A percentile compares a stretch with the other conserved stretches of the same genome.
Conservation (phyloP, 1,140 invertebrate genomes). For the Hydropsyche tenuis region DNA sequence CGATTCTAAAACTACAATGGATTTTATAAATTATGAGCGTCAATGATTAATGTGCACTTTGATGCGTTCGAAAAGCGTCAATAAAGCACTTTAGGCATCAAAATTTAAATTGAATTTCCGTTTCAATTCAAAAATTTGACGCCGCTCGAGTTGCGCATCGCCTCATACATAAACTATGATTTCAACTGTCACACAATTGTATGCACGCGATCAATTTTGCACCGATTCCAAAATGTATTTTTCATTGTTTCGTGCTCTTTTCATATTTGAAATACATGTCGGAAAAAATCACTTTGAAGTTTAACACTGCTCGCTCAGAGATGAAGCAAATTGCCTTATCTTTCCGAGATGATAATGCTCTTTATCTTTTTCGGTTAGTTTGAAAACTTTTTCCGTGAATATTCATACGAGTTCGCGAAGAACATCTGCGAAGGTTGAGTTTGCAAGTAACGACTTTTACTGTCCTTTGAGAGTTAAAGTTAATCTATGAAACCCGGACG, state of each 20-base stretch:
- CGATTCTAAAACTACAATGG: too few relatives aligned
- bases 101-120: background rate
- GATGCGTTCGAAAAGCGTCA: background rate
- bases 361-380: slow-evolving; percentile 29
- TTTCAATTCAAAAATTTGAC: too few relatives aligned
- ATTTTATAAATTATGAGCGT: too few relatives aligned
- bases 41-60: too few relatives aligned
- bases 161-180: background rate
- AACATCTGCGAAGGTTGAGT: slow-evolving; percentile 18
- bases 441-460: slow-evolving; percentile 26
- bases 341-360: slow-evolving; percentile 9
- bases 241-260: too few relatives aligned
- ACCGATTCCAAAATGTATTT: background rate
- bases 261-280: too few relatives aligned
- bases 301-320: background rate
- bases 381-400: slow-evolving; percentile 22
- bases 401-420: slow-evolving; percentile 8
- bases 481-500: slow-evolving; percentile 17
- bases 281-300: slow-evolving; percentile 2
- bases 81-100: background rate
- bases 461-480: slow-evolving; percentile 1
- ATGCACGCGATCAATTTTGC: background rate
- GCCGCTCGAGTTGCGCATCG: background rate
- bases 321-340: slow-evolving; percentile 16
- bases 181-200: background rate